Conservation (phyloP, 2,888 invertebrate genomes). For the Lasioglossum leucozonium region DNA sequence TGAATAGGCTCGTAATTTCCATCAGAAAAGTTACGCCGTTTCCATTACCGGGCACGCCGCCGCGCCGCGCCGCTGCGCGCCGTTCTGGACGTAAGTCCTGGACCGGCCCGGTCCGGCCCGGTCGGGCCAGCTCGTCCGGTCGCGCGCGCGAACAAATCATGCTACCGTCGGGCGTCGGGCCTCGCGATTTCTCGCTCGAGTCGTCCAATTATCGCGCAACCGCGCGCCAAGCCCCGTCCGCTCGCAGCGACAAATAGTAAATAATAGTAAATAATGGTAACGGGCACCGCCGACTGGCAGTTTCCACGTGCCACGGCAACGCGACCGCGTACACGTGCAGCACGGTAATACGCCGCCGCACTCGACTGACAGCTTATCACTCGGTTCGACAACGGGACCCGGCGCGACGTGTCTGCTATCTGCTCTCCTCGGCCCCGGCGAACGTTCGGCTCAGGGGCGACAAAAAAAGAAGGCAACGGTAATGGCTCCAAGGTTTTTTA, state of each 20-base stretch:
- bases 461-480: conserved; percentile 28
- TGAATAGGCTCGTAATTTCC: conserved; percentile 60
- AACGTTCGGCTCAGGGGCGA: neutral
- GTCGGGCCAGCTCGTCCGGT: neutral
- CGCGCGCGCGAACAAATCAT: conserved; percentile 45
- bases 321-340: conserved; percentile 41
- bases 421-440: neutral
- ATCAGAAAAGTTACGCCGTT: conserved; percentile 30
- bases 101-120: no score
- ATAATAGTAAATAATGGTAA: conserved; percentile 72
- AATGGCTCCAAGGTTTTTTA: conserved; percentile 31
- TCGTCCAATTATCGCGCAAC: conserved; percentile 67
- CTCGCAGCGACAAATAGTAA: conserved; percentile 65
- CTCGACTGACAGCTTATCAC: conserved; percentile 30
- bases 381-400: conserved; percentile 15
- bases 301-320: conserved; percentile 59
- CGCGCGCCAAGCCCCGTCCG: conserved; percentile 34
- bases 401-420: neutral
- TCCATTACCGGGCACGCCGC: conserved; percentile 21
- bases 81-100: neutral
- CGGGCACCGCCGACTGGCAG: conserved; percentile 27
- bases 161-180: neutral
- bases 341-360: neutral
- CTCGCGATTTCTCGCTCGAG: conserved; percentile 48
- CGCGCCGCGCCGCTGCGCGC: neutral